Conservation (phyloP, 2,113 vertebrate species). For the Romanogobio albipinnatus region DNA sequence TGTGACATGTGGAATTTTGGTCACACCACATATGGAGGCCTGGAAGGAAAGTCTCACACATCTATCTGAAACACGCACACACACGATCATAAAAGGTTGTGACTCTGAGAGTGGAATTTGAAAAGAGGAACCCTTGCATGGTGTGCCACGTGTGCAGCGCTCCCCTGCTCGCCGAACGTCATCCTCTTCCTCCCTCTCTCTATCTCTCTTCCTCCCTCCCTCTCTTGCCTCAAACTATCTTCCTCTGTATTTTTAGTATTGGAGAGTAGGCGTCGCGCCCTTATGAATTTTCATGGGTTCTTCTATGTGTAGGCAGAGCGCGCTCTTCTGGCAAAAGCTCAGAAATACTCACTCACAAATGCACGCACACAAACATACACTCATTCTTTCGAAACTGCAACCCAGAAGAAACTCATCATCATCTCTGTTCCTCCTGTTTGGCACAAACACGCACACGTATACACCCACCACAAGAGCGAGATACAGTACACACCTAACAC, state of each 20-base stretch:
- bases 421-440: conserved; percentile 20
- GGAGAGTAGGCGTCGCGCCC: conserved; percentile 55
- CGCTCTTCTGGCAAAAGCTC: conserved; percentile 62
- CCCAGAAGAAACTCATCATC: conserved; percentile 16
- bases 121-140: conserved; percentile 16
- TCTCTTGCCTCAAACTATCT: conserved; percentile 43
- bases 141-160: conserved; percentile 37
- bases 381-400: conserved; percentile 25
- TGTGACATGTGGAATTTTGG: conserved; percentile 1
- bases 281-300: conserved; percentile 62
- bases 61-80: neutral
- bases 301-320: conserved; percentile 59
- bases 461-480: conserved; percentile 19
- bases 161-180: conserved; percentile 41
- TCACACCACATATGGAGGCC: conserved; percentile 15
- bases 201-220: conserved; percentile 16
- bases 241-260: conserved; percentile 59
- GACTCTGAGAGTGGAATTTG: conserved; percentile 29
- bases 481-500: conserved; percentile 52
- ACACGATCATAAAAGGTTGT: neutral
- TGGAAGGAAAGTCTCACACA: conserved; percentile 7
- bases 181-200: conserved; percentile 22
- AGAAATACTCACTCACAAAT: conserved; percentile 50
- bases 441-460: conserved; percentile 47
- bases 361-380: conserved; percentile 26